Evolutionary conservation across 2,113 vertebrate genomes (phyloP).

Genomic region (Rhombomys opimus): DNA sequence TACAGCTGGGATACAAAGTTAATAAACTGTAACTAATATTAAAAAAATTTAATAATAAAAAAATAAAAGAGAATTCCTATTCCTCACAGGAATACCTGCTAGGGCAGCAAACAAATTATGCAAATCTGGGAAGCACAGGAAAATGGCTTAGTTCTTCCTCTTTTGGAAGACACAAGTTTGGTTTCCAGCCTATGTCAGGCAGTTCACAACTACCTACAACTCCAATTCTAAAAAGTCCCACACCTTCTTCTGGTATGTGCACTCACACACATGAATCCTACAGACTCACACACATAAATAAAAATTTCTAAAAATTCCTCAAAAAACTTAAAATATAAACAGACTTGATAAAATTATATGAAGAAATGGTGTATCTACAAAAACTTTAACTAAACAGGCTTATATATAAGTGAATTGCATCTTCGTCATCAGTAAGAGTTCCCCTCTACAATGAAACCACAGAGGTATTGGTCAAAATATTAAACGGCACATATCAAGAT

Average conservation of each 20-base stretch:
- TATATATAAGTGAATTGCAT: conserved; percentile 24
- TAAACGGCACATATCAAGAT: background rate
- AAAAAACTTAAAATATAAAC: background rate
- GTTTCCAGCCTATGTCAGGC: background rate
- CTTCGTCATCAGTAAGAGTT: background rate
- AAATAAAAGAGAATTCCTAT: conserved; percentile 78
- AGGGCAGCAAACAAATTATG: conserved; percentile 82
- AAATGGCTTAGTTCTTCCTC: conserved; percentile 60
- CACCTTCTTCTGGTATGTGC: background rate
- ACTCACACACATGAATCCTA: background rate
- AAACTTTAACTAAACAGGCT: background rate
- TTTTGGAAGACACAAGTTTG: background rate
- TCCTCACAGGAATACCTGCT: conserved; percentile 84
- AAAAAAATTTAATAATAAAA: too few species aligned
- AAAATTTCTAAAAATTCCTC: background rate
- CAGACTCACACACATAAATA: background rate
- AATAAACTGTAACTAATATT: too few species aligned
- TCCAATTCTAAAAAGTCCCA: too few species aligned
- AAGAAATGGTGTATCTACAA: background rate
- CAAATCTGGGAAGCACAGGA: conserved; percentile 87
- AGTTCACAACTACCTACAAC: too few species aligned
- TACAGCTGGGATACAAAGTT: too few species aligned
- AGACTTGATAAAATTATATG: background rate
- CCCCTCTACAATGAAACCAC: background rate
- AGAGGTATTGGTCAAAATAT: conserved; percentile 26